Base-by-base conservation (phyloP, 1,140 invertebrate genomes). In the Atopsyche davidsoni region DNA sequence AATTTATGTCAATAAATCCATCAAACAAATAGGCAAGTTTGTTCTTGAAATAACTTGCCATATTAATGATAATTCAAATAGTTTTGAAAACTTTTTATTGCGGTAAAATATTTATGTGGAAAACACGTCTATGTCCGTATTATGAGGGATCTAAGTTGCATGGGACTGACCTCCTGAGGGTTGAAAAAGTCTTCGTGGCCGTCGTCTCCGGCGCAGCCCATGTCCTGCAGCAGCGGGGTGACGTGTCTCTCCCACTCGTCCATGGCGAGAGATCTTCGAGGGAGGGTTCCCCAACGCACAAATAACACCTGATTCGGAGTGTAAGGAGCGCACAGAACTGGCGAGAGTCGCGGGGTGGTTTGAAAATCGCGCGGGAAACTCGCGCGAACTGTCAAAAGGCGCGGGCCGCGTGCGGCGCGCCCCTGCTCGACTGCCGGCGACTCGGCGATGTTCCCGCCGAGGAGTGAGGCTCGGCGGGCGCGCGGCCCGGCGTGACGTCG, bases 181-280 rank as follows among this genome's bases (percentile, higher is more conserved):
- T 63, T 66, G 66, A 74, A 74, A 64, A 70, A 74, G 64, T 74
- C 72, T 50, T 74, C 72, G 59, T 73, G 69, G 48, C 64, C 62
- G 39, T 73, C 71, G 51, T 74, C 70, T 56, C 63, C 67, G 42
- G 66, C 62, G 55, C 70, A 73, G 53, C 69, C 69, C 67, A 74
- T 73, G 55, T 74, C 72, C 62, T 72, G 71, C 18, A 74, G 66
- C 40, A 74, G 65, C 49, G 71, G 71, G 45, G 69, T 73, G 39
- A 74, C 69, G 60, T 74, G 70, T 53, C 70, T 64, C 63, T 74
- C 72, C 72, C 72, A 74, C 61, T 74, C 72, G 69, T 74, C 72
- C 69, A 72, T 73, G 34, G 16, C 34, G 43, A n/a, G 7, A 7
- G 4, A 13, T 44, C 23, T 18, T 6, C 7, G 11, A 10, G 18